Percentiles rank a stretch among this genome's conserved stretches.
Conservation (phyloP, 2,797 vertebrate species). For the Antrozous pallidus region DNA sequence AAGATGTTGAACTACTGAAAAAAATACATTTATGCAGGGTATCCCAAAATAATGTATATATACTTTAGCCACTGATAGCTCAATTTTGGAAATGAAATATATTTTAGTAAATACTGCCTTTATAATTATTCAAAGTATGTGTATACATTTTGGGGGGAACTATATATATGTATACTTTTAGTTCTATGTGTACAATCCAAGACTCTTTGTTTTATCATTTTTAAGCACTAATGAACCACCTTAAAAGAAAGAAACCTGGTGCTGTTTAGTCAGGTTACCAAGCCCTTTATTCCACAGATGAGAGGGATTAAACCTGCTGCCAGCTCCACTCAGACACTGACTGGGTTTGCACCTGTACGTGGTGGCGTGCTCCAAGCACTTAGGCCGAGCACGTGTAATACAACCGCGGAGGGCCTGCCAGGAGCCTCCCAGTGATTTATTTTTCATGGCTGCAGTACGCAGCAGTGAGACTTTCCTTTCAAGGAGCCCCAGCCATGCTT, state of each 20-base stretch:
- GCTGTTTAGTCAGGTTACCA: neutral
- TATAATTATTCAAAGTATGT: neutral
- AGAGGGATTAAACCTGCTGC: neutral
- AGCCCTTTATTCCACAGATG: neutral
- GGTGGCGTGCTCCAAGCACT: neutral
- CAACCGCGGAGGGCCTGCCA: neutral
- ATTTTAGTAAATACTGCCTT: neutral
- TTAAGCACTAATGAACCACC: neutral
- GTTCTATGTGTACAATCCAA: neutral
- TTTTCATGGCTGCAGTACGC: neutral
- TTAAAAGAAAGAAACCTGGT: slow-evolving; percentile 11
- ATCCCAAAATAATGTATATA: neutral
- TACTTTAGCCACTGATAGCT: neutral
- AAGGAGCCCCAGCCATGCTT: neutral
- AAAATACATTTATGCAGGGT: neutral
- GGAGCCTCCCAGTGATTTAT: neutral
- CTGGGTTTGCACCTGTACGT: slow-evolving; percentile 30
- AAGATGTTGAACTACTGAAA: neutral
- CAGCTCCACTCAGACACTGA: neutral
- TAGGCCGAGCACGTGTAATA: neutral
- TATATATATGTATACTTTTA: neutral
- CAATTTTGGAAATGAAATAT: neutral
- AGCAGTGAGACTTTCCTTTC: slow-evolving; percentile 20
- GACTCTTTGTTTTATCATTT: neutral
- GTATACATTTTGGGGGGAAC: neutral